Conservation (phyloP, 2,113 vertebrate genomes). For the Albula goreensis region DNA sequence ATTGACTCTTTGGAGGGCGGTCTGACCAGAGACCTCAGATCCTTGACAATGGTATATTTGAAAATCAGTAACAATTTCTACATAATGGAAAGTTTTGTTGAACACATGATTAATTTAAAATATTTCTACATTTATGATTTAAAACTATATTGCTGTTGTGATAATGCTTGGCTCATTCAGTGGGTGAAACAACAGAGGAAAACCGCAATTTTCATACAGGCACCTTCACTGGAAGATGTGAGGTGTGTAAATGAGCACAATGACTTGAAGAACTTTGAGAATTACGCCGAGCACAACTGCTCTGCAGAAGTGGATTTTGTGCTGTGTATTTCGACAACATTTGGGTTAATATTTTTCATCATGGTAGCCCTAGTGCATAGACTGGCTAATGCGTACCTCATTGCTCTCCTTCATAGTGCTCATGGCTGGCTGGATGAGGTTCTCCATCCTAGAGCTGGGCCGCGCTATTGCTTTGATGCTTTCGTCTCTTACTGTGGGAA, state of each 20-base stretch:
- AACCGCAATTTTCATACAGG: not conserved
- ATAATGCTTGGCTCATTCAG: constrained; percentile 23
- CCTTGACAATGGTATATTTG: constrained; percentile 6
- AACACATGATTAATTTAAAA: constrained; percentile 20
- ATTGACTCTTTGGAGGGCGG: constrained; percentile 17
- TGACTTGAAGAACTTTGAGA: not conserved
- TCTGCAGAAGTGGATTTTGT: constrained; percentile 6
- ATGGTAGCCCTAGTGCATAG: constrained; percentile 27
- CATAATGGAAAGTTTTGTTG: constrained; percentile 23
- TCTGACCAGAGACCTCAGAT: constrained; percentile 25
- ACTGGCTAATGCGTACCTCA: constrained; percentile 26
- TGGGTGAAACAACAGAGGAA: constrained; percentile 23
- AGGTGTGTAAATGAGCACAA: not conserved
- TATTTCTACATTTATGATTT: not conserved
- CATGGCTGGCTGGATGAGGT: constrained; percentile 30
- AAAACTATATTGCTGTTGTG: constrained; percentile 27
- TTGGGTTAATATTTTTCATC: constrained; percentile 26
- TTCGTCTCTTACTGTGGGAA: constrained; percentile 48
- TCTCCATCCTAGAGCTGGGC: not conserved
- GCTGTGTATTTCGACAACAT: constrained; percentile 11
- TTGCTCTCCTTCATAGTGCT: constrained; percentile 29
- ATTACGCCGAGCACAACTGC: constrained; percentile 15
- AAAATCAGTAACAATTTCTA: not conserved
- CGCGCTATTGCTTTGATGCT: constrained; percentile 36
- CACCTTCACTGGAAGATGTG: not conserved